These are phyloP conservation scores for Malacosoma neustria DNA, from an alignment of 2,888 invertebrate genomes.

Conservation along the genomic window DNA sequence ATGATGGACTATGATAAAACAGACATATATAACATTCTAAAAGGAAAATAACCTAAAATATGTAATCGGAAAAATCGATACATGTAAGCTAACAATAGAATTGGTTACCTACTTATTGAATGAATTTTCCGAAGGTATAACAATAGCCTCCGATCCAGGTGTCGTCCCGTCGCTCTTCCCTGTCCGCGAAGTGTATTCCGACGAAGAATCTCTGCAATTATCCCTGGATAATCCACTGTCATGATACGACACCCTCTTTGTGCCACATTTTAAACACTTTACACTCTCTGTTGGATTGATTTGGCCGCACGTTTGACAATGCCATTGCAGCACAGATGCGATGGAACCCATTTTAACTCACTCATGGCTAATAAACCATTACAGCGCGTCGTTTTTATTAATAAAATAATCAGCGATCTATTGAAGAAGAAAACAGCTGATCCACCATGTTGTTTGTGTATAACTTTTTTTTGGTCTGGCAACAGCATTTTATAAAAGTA, in stretches of 20 bases:
- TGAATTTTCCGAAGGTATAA: conserved; percentile 53
- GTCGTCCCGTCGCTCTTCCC: conserved; percentile 63
- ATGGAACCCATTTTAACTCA: conserved; percentile 89
- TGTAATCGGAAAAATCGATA: conserved; percentile 62
- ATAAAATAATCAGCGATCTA: conserved; percentile 50
- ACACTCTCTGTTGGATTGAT: conserved; percentile 91
- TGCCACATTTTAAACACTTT: conserved; percentile 89
- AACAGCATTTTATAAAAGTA: neutral
- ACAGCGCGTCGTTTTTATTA: conserved; percentile 57
- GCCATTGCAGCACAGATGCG: conserved; percentile 95
- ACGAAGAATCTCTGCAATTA: conserved; percentile 55
- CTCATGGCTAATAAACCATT: conserved; percentile 73
- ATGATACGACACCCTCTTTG: conserved; percentile 76
- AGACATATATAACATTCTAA: conserved; percentile 24
- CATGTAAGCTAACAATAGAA: conserved; percentile 42
- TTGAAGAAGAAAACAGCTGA: conserved; percentile 75
- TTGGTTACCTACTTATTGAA: conserved; percentile 53
- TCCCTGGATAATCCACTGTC: conserved; percentile 61
- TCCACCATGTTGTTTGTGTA: conserved; percentile 78
- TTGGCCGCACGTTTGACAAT: conserved; percentile 90
- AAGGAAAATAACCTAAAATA: conserved; percentile 63
- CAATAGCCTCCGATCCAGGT: conserved; percentile 57
- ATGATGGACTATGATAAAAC: conserved; percentile 49
- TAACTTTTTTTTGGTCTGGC: conserved; percentile 45
- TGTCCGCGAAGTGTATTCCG: conserved; percentile 52